Base-by-base conservation (phyloP, 2,888 invertebrate species). In the Ommatoiulus sabulosus region DNA sequence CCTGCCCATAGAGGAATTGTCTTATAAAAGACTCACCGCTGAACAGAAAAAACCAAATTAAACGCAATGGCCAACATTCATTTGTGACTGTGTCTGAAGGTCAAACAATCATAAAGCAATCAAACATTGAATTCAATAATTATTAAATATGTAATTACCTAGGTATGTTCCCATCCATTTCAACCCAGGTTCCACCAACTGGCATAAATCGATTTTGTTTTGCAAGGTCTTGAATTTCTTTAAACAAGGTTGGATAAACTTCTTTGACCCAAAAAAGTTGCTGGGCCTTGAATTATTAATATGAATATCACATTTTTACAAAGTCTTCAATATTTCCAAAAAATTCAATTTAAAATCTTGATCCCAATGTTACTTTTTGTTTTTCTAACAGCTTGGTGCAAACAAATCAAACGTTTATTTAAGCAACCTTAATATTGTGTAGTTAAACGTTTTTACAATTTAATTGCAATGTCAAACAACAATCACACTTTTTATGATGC, bases 171-270 rank as follows among this genome's bases (percentile, higher is more conserved):
- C 92, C 92, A 90, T 92, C 94, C 93, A 94, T 93, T 92, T 94
- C 94, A 46, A 93, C 92, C 94, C 94, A 94, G 0, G 93, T 92
- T 2, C 93, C 93, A 20, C 94, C 94, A 35, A 94, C 94, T 24
- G 93, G 93, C 72, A 93, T 91, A 90, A 94, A 94, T 5, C n/a
- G 43, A 7, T 93, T 93, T 72, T 90, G 90, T 10, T 90, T 91
- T 0, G 93, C 92, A 90, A 90, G 91, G 44, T 91, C 89, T 89
- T 92, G 92, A 3, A 94, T 92, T 88, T 92, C 91, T n/a, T 91
- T 91, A 91, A 92, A 94, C 88, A 94, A 90, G 5, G 90, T 90
- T 5, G 94, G 93, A 90, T 93, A 94, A 89, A 92, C 90, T 85
- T 92, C 90, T 90, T 93, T 93, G 86, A 94, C 92, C 94, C 94